Evolutionary conservation across 2,888 invertebrate genomes (phyloP).

Genomic region (Callyntrura guangdongensis): DNA sequence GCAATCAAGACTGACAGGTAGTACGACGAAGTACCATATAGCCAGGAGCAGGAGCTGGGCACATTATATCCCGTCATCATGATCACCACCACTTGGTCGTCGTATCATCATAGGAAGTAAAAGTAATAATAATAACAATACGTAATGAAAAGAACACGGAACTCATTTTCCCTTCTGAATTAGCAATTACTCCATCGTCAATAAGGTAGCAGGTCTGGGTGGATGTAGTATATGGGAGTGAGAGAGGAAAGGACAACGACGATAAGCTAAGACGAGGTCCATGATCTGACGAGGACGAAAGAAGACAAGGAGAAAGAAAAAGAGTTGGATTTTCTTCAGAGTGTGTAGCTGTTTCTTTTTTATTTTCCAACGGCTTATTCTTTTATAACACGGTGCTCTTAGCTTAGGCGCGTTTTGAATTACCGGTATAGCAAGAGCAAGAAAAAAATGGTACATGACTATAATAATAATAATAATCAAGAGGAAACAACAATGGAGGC

Average conservation of each 20-base stretch:
- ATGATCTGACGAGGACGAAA: slow-evolving; percentile 56
- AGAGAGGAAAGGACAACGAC: background rate
- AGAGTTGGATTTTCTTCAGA: background rate
- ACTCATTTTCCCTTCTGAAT: slow-evolving; percentile 73
- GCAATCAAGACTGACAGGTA: slow-evolving; percentile 66
- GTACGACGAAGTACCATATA: slow-evolving; percentile 9
- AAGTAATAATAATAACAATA: slow-evolving; percentile 49
- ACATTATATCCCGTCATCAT: too few relatives aligned
- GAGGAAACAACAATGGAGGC: slow-evolving; percentile 27
- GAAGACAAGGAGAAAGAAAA: background rate
- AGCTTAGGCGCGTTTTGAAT: slow-evolving; percentile 16
- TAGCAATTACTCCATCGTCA: slow-evolving; percentile 67
- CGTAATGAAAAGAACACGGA: slow-evolving; percentile 77
- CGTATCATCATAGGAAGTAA: slow-evolving; percentile 52
- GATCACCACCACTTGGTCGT: background rate
- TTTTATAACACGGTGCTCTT: background rate
- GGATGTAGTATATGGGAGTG: slow-evolving; percentile 7
- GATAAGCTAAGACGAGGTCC: slow-evolving; percentile 47
- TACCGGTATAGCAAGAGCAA: background rate
- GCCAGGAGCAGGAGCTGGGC: slow-evolving; percentile 20
- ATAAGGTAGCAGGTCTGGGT: slow-evolving; percentile 5
- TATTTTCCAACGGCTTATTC: background rate
- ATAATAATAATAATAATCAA: slow-evolving; percentile 32
- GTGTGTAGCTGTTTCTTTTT: background rate
- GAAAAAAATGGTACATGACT: slow-evolving; percentile 27